These are phyloP conservation scores for Cyclopterus lumpus DNA, from an alignment of 2,797 vertebrate genomes.

Conservation along the genomic window DNA sequence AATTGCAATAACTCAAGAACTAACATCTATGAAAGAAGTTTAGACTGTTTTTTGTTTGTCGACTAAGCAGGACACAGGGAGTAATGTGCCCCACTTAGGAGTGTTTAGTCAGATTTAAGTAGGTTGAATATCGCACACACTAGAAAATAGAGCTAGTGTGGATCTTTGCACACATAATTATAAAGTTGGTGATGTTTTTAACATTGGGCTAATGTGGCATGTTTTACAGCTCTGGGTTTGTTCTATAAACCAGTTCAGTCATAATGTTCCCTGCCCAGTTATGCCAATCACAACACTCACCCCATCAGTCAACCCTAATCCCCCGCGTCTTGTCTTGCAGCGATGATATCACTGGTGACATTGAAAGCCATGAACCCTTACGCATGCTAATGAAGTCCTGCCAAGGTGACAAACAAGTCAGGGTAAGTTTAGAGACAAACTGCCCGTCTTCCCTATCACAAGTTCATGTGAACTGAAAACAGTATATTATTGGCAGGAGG, in stretches of 20 bases:
- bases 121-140: conserved; percentile 18
- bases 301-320: conserved; percentile 48
- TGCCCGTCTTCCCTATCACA: conserved; percentile 19
- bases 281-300: conserved; percentile 72
- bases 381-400: conserved; percentile 30
- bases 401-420: conserved; percentile 60
- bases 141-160: neutral
- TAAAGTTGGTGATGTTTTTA: conserved; percentile 38
- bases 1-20: conserved; percentile 35
- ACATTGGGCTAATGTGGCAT: conserved; percentile 34
- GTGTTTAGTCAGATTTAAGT: conserved; percentile 39
- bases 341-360: conserved; percentile 74
- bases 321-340: conserved; percentile 58
- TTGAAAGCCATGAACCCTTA: conserved; percentile 59
- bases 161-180: neutral
- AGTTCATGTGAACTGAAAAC: conserved; percentile 20
- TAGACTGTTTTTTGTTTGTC: conserved; percentile 46
- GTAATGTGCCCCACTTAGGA: conserved; percentile 27
- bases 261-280: conserved; percentile 61
- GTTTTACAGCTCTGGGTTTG: conserved; percentile 67
- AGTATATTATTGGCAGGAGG: conserved; percentile 42
- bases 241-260: conserved; percentile 62
- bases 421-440: conserved; percentile 26
- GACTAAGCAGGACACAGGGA: conserved; percentile 23
- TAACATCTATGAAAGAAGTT: conserved; percentile 43